Evolutionary conservation across 2,113 vertebrate species (phyloP), one percentile per base, ranked within the genome.

Genomic region (Thunnus thynnus): DNA sequence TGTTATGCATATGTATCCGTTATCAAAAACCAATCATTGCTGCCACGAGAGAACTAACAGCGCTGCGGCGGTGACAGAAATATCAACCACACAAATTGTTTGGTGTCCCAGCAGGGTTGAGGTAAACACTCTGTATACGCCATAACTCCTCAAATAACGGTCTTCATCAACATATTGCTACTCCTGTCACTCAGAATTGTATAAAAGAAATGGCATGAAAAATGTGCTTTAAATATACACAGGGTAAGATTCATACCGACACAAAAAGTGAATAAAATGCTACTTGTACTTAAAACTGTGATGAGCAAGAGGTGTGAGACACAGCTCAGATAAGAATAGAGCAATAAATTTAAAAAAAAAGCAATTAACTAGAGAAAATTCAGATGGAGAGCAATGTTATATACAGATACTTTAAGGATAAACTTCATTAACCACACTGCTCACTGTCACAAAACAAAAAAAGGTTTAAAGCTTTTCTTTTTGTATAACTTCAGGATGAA

Each of bases 21-120:
- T 67, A 76, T 75, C 55, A 80, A 57, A 83, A 83, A 68, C 25
- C 70, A 65, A 82, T 80, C 76, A 76, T 44, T 3, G 12, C 54
- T 4, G 14, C 65, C 22, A 8, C 52, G 25, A 47, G 47, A 72
- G 48, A 67, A 67, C 30, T 62, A 46, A 22, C 6, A 1, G 22
- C 16, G 3, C 57, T 41, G 84, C 36, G 1, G 32, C 63, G 51
- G 47, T 50, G 57, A 69, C 63, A 70, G 60, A 67, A 69, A 68
- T 64, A 77, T 52, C 62, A 84, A 36, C 27, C 0, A 3, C 11
- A 6, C 32, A 48, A 60, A 72, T 51, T 4, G 12, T 7, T 63
- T 0, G 27, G 41, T 17, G 0, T 58, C 44, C 60, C 3, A 4
- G 41, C 41, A 14, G 20, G 2, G 25, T 5, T 3, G n/a, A 41